A percentile compares a stretch with the other conserved stretches of the same genome.
Conservation (phyloP, 2,113 vertebrate species). For the Sinocyclocheilus rhinocerous region DNA sequence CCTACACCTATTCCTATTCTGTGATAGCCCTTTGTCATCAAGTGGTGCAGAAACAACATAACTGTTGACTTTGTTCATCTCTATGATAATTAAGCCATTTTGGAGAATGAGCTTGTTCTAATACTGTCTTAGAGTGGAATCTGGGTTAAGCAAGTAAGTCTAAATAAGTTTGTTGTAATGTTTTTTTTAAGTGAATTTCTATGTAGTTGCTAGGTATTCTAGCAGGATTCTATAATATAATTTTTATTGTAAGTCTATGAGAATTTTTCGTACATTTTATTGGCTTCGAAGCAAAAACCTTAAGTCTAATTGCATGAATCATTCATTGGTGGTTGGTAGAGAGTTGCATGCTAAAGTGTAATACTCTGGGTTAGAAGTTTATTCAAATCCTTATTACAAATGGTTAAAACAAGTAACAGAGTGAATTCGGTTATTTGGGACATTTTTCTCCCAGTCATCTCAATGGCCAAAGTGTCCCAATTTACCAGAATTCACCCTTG, state of each 20-base stretch:
- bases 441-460: neutral
- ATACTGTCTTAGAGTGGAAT: neutral
- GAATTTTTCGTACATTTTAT: neutral
- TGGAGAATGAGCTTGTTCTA: neutral
- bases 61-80: neutral
- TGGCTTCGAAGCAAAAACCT: neutral
- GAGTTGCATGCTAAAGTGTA: neutral
- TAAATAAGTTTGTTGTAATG: neutral
- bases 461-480: neutral
- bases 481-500: neutral
- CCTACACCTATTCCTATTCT: too few relatives aligned
- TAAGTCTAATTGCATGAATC: neutral
- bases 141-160: neutral
- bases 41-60: too few relatives aligned
- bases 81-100: neutral
- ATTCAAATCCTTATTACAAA: neutral
- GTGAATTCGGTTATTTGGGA: too few relatives aligned
- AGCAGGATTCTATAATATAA: neutral
- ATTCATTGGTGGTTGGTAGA: neutral
- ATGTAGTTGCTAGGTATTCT: neutral
- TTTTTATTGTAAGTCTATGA: neutral
- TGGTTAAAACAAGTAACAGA: neutral
- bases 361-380: neutral
- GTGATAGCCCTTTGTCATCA: too few relatives aligned
- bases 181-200: neutral